Evolutionary conservation across 1,140 invertebrate genomes (phyloP), one percentile per base, ranked within the genome.

Genomic region (Diuraphis noxia): DNA sequence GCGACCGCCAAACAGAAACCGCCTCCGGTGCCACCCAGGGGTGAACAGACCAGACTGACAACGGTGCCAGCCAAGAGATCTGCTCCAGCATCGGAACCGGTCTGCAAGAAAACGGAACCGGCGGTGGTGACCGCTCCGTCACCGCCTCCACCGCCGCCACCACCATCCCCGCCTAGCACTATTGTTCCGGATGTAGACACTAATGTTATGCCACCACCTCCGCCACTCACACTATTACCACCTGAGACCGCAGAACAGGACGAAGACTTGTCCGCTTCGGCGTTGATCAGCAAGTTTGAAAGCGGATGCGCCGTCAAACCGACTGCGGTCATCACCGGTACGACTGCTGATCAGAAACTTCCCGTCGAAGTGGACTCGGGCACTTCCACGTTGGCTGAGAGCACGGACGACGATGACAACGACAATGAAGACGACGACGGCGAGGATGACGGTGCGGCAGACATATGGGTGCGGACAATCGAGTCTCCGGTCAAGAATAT

Each of bases 401-500:
- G 43, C 19, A 88, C 63, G 21, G 56, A 85, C 81, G 81, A 41
- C 43, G 41, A n/a, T 9, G 43, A 30, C 19, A 41, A 43, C 41
- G 82, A 86, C 19, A 43, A 82, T 7, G 79, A 56, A 3, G 86
- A 49, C 21, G 43, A 88, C 38, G 89, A 91, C 30, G 89, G 40
- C 25, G 93, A 93, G 38, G 92, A 93, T 87, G 93, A 93, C 36
- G 93, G 92, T 40, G 93, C 93, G 9, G 93, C 93, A 17, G 93
- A 93, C 56, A 93, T 93, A 46, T 93, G 93, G 93, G 93, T 93
- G 10, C 82, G 93, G 43, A 92, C 93, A 4, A 93, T 93, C 38
- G 93, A 93, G 36, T 93, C 93, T 1, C 93, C 93, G 7, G 91
- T 93, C 21, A 86, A 88, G 85, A 92, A 92, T 30, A 30, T 77